Evolutionary conservation across 2,888 invertebrate genomes (phyloP).

Genomic region (Acanthosepion esculentum): DNA sequence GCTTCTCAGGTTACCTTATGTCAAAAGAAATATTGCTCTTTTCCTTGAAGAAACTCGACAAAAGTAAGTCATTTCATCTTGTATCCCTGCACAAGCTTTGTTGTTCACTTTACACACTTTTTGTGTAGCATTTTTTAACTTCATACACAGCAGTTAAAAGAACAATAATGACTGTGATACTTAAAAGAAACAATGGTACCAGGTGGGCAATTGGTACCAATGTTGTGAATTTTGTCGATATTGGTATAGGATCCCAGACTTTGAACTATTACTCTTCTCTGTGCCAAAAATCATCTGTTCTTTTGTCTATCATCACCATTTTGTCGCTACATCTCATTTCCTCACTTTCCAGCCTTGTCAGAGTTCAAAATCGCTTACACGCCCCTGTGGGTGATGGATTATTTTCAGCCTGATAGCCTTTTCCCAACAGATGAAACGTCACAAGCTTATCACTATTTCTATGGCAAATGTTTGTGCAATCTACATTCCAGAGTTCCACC

Average conservation of each 20-base stretch:
- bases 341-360: too few relatives aligned
- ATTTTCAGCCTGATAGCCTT: too few relatives aligned
- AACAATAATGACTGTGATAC: neutral
- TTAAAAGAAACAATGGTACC: neutral
- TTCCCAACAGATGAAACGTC: too few relatives aligned
- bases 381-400: too few relatives aligned
- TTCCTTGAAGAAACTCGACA: conserved; percentile 75
- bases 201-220: neutral
- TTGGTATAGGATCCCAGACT: neutral
- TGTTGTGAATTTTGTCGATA: neutral
- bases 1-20: conserved; percentile 74
- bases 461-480: too few relatives aligned
- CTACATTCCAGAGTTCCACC: too few relatives aligned
- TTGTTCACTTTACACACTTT: neutral
- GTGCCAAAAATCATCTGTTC: neutral
- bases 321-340: too few relatives aligned
- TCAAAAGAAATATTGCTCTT: conserved; percentile 75
- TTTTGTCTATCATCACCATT: too few relatives aligned
- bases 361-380: too few relatives aligned
- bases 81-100: neutral
- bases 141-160: neutral
- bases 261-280: neutral
- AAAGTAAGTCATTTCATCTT: conserved; percentile 57
- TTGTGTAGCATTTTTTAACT: neutral
- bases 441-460: too few relatives aligned